These are phyloP conservation scores for Eubasilissa splendida DNA, from an alignment of 2,888 invertebrate genomes.

Conservation along the genomic window DNA sequence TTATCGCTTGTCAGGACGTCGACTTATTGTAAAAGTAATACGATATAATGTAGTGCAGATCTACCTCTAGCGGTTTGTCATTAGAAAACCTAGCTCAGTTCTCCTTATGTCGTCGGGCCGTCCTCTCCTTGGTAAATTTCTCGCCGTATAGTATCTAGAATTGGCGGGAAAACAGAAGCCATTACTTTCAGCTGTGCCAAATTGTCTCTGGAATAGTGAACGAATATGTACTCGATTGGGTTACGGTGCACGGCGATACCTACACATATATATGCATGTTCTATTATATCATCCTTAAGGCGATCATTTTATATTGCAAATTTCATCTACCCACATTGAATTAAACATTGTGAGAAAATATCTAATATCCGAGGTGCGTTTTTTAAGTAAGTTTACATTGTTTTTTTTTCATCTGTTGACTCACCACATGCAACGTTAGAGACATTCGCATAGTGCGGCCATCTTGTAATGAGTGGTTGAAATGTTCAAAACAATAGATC, in stretches of 20 bases:
- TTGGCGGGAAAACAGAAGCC: conserved; percentile 46
- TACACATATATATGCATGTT: not conserved
- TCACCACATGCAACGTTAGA: too few relatives aligned
- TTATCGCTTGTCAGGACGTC: too few relatives aligned
- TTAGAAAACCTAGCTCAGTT: conserved; percentile 22
- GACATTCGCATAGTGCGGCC: too few relatives aligned
- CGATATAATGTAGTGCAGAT: conserved; percentile 13
- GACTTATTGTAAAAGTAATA: conserved; percentile 10
- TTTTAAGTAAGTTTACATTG: too few relatives aligned
- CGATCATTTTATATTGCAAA: not conserved
- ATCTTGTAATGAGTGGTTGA: too few relatives aligned
- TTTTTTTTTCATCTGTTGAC: too few relatives aligned
- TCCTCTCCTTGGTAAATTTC: conserved; percentile 14
- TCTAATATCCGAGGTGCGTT: too few relatives aligned
- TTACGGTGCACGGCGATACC: conserved; percentile 15
- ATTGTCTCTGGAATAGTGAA: conserved; percentile 54
- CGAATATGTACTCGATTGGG: conserved; percentile 27
- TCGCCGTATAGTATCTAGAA: conserved; percentile 27
- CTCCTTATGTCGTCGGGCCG: conserved; percentile 12
- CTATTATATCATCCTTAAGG: not conserved
- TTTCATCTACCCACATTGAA: too few relatives aligned
- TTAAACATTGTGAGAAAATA: too few relatives aligned
- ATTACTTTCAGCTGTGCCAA: conserved; percentile 58
- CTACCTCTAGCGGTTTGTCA: conserved; percentile 10
- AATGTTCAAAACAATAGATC: too few relatives aligned